phyloP scores from a whole-genome alignment of 2,113 vertebrate species.

The Empidonax alnorum region DNA sequence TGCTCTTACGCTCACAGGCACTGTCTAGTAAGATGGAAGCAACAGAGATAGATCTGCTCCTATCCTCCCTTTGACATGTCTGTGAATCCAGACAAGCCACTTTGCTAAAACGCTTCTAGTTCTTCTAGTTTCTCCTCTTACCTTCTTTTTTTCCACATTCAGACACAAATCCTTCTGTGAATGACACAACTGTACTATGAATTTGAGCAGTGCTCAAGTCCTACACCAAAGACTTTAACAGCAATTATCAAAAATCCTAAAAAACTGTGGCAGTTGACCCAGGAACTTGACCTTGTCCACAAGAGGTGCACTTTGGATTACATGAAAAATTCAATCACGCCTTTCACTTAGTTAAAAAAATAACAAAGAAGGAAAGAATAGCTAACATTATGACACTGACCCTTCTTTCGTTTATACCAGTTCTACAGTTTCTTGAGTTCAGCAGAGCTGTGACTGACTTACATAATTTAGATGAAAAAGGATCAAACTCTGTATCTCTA shows the following conservation, averaged over 20 bases:
- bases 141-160: background rate
- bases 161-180: background rate
- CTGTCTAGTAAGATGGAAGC: background rate
- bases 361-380: background rate
- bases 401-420: background rate
- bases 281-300: background rate
- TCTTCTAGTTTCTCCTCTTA: background rate
- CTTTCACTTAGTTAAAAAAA: background rate
- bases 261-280: background rate
- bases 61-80: background rate
- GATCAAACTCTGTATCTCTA: background rate
- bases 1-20: background rate
- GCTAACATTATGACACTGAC: background rate
- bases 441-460: background rate
- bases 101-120: background rate
- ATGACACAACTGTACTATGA: background rate
- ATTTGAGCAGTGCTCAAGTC: background rate
- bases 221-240: background rate
- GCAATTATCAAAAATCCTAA: background rate
- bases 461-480: background rate
- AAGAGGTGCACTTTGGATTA: background rate
- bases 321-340: background rate
- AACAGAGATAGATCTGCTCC: background rate
- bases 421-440: background rate
- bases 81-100: background rate